Evolutionary conservation across 2,113 vertebrate species (phyloP).

Genomic region (Anseranas semipalmata): DNA sequence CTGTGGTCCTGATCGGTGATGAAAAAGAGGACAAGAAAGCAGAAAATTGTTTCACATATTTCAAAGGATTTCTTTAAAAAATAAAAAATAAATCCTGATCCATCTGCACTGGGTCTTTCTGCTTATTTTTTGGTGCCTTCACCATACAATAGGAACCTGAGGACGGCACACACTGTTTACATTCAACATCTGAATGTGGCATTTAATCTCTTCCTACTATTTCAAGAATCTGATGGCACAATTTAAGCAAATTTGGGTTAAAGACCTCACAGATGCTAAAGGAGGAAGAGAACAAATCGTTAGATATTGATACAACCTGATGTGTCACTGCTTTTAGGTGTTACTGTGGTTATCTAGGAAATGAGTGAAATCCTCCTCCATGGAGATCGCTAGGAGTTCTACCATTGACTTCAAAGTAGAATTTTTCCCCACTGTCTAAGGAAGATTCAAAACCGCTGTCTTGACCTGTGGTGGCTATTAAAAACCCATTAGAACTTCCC

Average conservation of each 20-base stretch:
- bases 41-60: neutral
- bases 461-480: conserved; percentile 47
- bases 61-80: neutral
- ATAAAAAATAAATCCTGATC: neutral
- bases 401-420: neutral
- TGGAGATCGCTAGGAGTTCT: neutral
- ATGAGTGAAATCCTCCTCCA: neutral
- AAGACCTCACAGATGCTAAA: neutral
- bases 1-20: neutral
- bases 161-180: neutral
- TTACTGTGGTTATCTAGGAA: neutral
- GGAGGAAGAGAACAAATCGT: neutral
- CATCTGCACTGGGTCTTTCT: neutral
- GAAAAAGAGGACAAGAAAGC: neutral
- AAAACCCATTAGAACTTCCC: conserved; percentile 44
- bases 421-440: neutral
- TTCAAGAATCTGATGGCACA: neutral
- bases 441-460: neutral
- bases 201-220: neutral
- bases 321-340: neutral
- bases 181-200: neutral
- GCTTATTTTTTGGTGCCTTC: neutral
- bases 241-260: neutral
- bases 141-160: neutral
- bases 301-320: neutral